Conservation (phyloP, 1,140 invertebrate species). For the Drosophila trapezifrons region DNA sequence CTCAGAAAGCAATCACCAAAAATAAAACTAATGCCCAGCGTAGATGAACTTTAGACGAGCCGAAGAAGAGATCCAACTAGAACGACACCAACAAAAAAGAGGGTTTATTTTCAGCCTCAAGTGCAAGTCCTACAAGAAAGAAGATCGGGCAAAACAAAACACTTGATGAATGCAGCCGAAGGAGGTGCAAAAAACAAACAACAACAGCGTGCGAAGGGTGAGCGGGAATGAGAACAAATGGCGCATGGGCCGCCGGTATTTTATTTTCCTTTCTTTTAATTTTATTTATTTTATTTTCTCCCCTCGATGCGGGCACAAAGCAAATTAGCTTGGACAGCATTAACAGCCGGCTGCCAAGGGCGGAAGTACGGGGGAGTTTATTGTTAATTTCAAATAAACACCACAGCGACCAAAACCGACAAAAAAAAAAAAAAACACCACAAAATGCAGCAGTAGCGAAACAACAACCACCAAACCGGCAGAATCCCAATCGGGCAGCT, state of each 20-base stretch:
- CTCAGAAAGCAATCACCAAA: constrained; percentile 19
- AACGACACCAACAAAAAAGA: constrained; percentile 25
- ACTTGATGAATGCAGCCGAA: constrained; percentile 52
- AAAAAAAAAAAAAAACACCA: constrained; percentile 25
- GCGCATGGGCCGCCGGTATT: constrained; percentile 7
- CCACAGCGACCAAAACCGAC: constrained; percentile 25
- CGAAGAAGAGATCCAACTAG: constrained; percentile 16
- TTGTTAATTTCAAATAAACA: constrained; percentile 58
- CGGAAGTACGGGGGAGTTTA: constrained; percentile 42
- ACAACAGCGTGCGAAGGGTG: constrained; percentile 11
- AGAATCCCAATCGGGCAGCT: constrained; percentile 60
- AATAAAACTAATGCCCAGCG: constrained; percentile 24
- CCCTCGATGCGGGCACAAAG: constrained; percentile 43
- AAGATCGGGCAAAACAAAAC: constrained; percentile 62
- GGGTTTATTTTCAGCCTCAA: constrained; percentile 69
- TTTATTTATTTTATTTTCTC: constrained; percentile 20
- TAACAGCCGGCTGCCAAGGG: constrained; percentile 35
- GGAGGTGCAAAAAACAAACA: constrained; percentile 42
- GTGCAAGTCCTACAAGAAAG: constrained; percentile 52
- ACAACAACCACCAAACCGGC: constrained; percentile 50
- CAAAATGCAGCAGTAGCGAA: constrained; percentile 29
- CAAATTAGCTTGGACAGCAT: constrained; percentile 54
- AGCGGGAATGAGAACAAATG: constrained; percentile 39
- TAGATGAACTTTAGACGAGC: constrained; percentile 50
- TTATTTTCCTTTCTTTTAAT: constrained; percentile 20